A percentile compares a stretch with the other conserved stretches of the same genome.
Evolutionary conservation across 2,113 vertebrate genomes (phyloP).

Genomic region (Nannospalax galili): DNA sequence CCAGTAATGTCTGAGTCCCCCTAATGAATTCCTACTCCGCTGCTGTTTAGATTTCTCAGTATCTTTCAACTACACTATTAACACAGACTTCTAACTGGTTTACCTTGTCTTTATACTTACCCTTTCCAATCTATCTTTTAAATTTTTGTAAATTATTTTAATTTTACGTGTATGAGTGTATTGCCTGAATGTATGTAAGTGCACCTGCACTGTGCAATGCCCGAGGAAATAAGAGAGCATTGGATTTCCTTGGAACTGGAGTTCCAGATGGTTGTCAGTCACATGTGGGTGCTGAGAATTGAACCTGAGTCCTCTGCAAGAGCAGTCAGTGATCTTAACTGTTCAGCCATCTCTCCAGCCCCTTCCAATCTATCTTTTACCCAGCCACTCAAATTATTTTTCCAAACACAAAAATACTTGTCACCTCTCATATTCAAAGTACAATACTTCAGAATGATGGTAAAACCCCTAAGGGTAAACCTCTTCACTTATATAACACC

Average conservation of each 20-base stretch:
- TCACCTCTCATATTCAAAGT: not conserved
- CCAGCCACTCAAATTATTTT: not conserved
- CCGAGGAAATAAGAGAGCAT: too few species aligned
- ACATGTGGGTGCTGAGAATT: too few species aligned
- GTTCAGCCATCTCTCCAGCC: too few species aligned
- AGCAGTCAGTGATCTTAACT: too few species aligned
- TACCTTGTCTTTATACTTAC: not conserved
- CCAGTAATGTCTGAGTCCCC: not conserved
- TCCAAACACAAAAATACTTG: conserved; percentile 45
- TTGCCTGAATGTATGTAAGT: too few species aligned
- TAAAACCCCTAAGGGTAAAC: not conserved
- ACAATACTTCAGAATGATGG: not conserved
- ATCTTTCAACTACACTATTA: conserved; percentile 2
- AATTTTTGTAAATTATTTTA: too few species aligned
- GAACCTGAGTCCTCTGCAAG: too few species aligned
- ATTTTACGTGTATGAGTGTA: too few species aligned
- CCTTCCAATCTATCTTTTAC: not conserved
- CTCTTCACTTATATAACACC: not conserved
- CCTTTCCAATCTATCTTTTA: not conserved
- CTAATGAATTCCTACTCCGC: conserved; percentile 27
- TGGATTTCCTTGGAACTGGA: too few species aligned
- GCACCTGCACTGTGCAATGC: too few species aligned
- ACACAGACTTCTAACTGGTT: conserved; percentile 33
- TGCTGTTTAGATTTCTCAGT: not conserved
- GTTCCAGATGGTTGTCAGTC: too few species aligned